Percentiles rank a stretch among this genome's conserved stretches.
These are phyloP conservation scores for Bicyclus anynana DNA, from an alignment of 1,140 invertebrate species.

Conservation along the genomic window DNA sequence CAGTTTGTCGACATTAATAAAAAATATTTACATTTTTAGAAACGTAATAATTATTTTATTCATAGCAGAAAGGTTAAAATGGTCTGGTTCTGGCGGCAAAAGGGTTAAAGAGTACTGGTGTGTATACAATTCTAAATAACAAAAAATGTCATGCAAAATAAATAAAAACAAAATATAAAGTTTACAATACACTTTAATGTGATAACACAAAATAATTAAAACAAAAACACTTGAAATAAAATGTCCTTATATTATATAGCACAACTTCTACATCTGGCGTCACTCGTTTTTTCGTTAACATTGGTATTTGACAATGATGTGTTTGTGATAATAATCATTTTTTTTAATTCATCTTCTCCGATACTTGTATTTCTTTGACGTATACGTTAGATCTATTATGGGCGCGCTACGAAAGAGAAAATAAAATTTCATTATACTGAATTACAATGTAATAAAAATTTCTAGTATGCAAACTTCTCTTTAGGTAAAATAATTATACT, in stretches of 20 bases:
- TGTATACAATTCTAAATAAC: constrained; percentile 1
- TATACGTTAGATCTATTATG: constrained; percentile 64
- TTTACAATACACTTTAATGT: constrained; percentile 68
- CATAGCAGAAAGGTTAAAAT: not conserved
- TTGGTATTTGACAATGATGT: constrained; percentile 17
- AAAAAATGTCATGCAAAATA: constrained; percentile 69
- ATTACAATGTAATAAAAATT: not conserved
- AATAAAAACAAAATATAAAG: constrained; percentile 68
- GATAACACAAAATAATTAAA: constrained; percentile 56
- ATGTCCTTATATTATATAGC: constrained; percentile 54
- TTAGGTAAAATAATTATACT: not conserved
- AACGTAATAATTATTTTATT: too few relatives aligned
- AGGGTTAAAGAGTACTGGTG: not conserved
- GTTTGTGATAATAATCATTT: too few relatives aligned
- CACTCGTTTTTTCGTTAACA: constrained; percentile 29
- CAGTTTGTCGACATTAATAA: too few relatives aligned
- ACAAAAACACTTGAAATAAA: constrained; percentile 51
- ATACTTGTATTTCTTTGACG: constrained; percentile 70
- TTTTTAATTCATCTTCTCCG: constrained; percentile 55
- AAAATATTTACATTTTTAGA: too few relatives aligned
- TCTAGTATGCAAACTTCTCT: not conserved
- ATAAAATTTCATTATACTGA: constrained; percentile 34
- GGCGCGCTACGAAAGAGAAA: constrained; percentile 70
- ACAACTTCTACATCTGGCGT: constrained; percentile 45
- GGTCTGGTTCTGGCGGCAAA: constrained; percentile 7